Conservation (phyloP, 2,797 vertebrate species). For the Psittacula derbiana region DNA sequence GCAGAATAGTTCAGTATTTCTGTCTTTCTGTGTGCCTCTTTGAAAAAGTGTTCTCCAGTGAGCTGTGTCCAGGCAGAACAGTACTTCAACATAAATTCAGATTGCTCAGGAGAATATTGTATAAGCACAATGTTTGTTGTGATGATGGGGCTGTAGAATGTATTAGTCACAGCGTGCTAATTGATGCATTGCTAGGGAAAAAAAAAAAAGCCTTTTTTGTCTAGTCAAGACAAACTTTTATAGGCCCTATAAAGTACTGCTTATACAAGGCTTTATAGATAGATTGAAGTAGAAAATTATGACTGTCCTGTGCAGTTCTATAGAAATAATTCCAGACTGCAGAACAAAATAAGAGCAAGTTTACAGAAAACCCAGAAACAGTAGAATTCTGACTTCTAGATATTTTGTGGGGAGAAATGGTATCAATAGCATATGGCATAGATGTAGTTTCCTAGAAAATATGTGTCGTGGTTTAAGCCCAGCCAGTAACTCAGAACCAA, state of each 20-base stretch:
- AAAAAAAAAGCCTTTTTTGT: neutral
- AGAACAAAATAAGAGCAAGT: neutral
- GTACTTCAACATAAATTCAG: neutral
- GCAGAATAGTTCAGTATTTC: neutral
- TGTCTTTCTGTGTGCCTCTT: neutral
- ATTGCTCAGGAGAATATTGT: neutral
- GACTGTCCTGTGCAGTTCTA: neutral
- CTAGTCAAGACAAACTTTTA: neutral
- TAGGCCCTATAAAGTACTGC: neutral
- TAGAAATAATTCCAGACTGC: neutral
- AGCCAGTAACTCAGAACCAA: too few species aligned
- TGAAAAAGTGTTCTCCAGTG: neutral
- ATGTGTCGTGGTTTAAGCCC: too few species aligned
- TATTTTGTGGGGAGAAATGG: neutral
- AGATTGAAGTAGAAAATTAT: neutral
- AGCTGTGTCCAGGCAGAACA: neutral
- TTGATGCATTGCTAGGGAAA: neutral
- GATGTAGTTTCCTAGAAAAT: neutral
- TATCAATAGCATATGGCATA: neutral
- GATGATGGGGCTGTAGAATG: neutral
- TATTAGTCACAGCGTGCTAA: neutral
- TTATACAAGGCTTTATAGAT: neutral
- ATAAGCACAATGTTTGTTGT: neutral
- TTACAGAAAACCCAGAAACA: neutral
- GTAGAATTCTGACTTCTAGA: neutral